A percentile compares a stretch with the other conserved stretches of the same genome.
Evolutionary conservation across 2,113 vertebrate species (phyloP).

Genomic region (Megaceryle maxima): DNA sequence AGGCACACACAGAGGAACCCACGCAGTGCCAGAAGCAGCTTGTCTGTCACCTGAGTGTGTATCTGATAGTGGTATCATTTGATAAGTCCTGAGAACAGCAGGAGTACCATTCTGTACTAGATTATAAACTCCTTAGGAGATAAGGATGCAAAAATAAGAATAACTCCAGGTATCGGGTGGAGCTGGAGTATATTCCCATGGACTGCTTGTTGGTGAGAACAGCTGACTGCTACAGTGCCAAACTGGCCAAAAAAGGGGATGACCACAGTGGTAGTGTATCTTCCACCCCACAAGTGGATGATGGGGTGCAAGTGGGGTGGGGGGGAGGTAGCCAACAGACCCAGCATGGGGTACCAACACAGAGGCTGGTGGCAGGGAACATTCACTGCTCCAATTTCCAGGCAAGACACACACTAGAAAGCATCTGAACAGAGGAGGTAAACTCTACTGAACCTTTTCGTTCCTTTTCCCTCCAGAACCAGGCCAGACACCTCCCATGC

Average conservation of each 20-base stretch:
- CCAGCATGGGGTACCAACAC: not conserved
- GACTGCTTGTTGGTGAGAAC: not conserved
- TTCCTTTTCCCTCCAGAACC: not conserved
- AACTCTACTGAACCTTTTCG: not conserved
- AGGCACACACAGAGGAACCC: not conserved
- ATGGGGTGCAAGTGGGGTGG: not conserved
- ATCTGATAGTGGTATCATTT: not conserved
- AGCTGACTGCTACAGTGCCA: not conserved
- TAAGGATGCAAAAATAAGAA: constrained; percentile 22
- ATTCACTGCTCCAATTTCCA: not conserved
- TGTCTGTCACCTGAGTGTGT: not conserved
- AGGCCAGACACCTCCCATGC: not conserved
- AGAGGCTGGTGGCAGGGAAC: not conserved
- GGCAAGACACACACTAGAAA: not conserved
- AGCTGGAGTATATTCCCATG: not conserved
- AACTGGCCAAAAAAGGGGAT: not conserved
- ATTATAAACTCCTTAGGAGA: constrained; percentile 48
- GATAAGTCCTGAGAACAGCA: not conserved
- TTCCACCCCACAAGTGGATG: not conserved
- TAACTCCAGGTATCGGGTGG: constrained; percentile 22
- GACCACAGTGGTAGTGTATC: not conserved
- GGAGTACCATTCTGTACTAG: not conserved
- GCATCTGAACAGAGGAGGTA: not conserved
- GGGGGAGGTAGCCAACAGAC: not conserved
- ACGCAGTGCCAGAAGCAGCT: not conserved